These are phyloP conservation scores for Psittacara wagleri DNA, from an alignment of 2,113 vertebrate genomes.

Conservation along the genomic window DNA sequence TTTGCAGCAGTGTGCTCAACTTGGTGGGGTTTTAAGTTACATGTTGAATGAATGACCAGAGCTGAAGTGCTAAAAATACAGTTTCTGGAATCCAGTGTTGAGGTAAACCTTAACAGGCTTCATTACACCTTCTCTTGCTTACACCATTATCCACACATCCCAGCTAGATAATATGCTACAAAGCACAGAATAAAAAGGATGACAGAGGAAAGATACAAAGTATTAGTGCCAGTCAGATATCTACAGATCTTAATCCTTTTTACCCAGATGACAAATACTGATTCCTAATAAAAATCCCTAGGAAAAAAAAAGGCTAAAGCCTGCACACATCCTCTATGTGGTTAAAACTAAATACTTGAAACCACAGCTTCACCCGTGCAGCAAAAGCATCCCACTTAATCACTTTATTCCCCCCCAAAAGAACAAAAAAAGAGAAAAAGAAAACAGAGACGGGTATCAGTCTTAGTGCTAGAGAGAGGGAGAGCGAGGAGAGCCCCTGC, in stretches of 20 bases:
- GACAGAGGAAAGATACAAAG: background rate
- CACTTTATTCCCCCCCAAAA: background rate
- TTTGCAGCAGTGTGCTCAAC: background rate
- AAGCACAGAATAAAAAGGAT: background rate
- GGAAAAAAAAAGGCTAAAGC: background rate
- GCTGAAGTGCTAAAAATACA: background rate
- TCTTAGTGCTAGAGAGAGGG: conserved; percentile 6
- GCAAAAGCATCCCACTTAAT: background rate
- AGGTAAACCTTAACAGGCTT: background rate
- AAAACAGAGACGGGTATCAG: background rate
- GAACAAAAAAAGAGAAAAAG: background rate
- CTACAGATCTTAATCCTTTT: conserved; percentile 36
- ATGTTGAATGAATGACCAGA: background rate
- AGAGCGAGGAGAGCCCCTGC: background rate
- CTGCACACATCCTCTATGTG: background rate
- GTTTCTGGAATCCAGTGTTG: background rate
- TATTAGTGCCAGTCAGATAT: background rate
- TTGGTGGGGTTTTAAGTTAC: background rate
- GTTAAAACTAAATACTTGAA: background rate
- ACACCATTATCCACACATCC: background rate
- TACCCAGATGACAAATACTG: background rate
- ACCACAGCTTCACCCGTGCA: background rate
- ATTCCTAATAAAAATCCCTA: background rate
- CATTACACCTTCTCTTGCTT: background rate
- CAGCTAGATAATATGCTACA: background rate